These are phyloP conservation scores for Bombus difficillimus DNA, from an alignment of 1,140 invertebrate genomes.

Conservation along the genomic window DNA sequence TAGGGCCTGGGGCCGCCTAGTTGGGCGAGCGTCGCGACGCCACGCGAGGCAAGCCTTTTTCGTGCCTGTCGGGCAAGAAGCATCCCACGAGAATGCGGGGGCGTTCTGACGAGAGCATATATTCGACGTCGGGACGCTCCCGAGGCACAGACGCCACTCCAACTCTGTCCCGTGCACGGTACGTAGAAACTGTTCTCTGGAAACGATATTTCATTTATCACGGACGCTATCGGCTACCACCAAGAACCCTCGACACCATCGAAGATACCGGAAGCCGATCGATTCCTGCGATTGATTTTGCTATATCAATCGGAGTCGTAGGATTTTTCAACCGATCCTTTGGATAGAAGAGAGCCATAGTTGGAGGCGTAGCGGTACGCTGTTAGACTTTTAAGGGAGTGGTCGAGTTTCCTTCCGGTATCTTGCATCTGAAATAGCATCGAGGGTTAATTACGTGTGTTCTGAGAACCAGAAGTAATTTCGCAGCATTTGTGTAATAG, in stretches of 20 bases:
- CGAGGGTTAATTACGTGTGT: neutral
- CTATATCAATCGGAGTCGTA: no score
- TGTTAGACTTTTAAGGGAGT: slow-evolving; percentile 25
- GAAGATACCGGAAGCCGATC: neutral
- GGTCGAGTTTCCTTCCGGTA: slow-evolving; percentile 25
- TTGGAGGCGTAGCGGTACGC: neutral
- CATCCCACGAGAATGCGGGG: slow-evolving; percentile 81
- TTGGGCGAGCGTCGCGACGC: slow-evolving; percentile 80
- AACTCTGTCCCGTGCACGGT: slow-evolving; percentile 83
- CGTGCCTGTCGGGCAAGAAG: slow-evolving; percentile 80
- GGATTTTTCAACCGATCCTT: neutral
- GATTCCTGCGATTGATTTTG: neutral
- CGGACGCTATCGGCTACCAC: slow-evolving; percentile 16
- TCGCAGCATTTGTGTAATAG: neutral
- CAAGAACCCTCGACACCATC: neutral
- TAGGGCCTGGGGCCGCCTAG: slow-evolving; percentile 71
- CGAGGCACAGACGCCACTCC: slow-evolving; percentile 82
- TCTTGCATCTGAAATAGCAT: slow-evolving; percentile 34
- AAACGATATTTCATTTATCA: slow-evolving; percentile 10
- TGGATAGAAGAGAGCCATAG: neutral
- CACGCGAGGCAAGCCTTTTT: slow-evolving; percentile 82
- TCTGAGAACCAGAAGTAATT: neutral
- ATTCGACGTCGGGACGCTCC: slow-evolving; percentile 80
- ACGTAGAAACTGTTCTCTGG: slow-evolving; percentile 71
- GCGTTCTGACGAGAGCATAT: slow-evolving; percentile 82